Percentiles rank a stretch among this genome's conserved stretches.
Evolutionary conservation across 2,113 vertebrate species (phyloP).

Genomic region (Colius striatus): DNA sequence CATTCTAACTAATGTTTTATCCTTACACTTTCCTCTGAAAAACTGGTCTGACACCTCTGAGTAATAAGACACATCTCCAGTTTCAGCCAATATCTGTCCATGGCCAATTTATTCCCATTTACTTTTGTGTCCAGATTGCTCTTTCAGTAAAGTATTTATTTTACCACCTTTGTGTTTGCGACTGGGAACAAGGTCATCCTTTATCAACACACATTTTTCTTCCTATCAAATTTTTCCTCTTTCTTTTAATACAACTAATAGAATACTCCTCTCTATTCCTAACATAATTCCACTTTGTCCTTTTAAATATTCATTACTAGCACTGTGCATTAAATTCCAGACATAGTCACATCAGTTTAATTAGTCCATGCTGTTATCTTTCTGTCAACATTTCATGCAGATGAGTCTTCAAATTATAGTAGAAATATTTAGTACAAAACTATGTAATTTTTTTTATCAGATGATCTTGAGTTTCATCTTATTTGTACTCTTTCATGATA

Average conservation of each 20-base stretch:
- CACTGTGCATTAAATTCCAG: not conserved
- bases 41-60: not conserved
- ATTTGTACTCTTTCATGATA: not conserved
- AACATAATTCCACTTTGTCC: not conserved
- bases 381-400: not conserved
- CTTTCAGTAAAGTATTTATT: slow-evolving; percentile 1
- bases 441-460: not conserved
- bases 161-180: slow-evolving; percentile 22
- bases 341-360: not conserved
- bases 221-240: not conserved
- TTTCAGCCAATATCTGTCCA: slow-evolving; percentile 37
- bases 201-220: not conserved
- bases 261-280: not conserved
- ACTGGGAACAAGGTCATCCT: not conserved
- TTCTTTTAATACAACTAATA: not conserved
- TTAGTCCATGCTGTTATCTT: not conserved
- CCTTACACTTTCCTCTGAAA: not conserved
- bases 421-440: slow-evolving; percentile 4
- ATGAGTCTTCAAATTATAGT: not conserved
- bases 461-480: not conserved
- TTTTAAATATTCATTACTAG: slow-evolving; percentile 19
- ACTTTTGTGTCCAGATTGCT: not conserved
- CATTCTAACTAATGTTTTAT: not conserved
- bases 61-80: not conserved
- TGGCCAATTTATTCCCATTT: slow-evolving; percentile 35